These are phyloP conservation scores for Micromys minutus DNA, from an alignment of 2,113 vertebrate species.

Conservation along the genomic window DNA sequence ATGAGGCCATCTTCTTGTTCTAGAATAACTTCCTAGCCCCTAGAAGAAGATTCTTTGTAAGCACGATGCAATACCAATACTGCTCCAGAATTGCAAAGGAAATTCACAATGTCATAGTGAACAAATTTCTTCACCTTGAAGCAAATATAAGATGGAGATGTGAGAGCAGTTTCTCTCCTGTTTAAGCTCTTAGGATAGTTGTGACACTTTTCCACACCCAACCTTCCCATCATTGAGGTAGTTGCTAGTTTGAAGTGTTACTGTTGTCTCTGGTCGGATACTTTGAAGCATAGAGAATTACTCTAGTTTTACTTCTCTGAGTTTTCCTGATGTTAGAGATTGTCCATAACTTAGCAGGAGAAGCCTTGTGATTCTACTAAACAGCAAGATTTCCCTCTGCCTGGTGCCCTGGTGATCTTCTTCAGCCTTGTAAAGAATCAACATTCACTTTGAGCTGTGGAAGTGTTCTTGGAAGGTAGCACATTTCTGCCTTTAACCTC, in stretches of 20 bases:
- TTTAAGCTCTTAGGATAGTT: neutral
- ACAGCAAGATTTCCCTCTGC: neutral
- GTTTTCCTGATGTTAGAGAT: neutral
- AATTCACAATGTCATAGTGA: slow-evolving; percentile 23
- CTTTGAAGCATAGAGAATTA: neutral
- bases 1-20: neutral
- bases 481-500: neutral
- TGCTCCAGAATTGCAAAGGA: slow-evolving; percentile 7
- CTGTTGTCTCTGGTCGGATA: neutral
- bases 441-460: neutral
- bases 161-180: neutral
- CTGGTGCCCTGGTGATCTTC: neutral
- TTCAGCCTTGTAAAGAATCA: neutral
- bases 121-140: neutral
- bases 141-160: neutral
- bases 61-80: neutral
- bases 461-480: neutral
- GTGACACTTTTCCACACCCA: neutral
- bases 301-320: neutral
- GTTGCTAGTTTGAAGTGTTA: neutral
- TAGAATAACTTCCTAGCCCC: neutral
- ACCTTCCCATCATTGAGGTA: neutral
- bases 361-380: neutral
- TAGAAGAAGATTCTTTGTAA: slow-evolving; percentile 5
- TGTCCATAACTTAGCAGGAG: neutral